Conservation (phyloP, 2,113 vertebrate species). For the Probosciger aterrimus region DNA sequence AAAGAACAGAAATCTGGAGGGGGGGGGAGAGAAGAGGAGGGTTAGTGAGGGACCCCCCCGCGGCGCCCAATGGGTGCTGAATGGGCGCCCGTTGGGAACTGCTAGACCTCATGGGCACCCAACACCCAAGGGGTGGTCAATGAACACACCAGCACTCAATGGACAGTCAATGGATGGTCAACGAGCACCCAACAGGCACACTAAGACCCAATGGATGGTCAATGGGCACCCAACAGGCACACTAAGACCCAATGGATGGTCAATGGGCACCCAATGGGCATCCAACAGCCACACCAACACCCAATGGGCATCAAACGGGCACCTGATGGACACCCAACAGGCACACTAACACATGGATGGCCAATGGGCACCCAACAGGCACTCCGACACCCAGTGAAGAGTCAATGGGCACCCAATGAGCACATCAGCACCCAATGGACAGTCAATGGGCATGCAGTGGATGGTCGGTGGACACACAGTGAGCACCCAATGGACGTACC, state of each 20-base stretch:
- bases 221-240: neutral
- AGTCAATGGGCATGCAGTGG: neutral
- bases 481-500: neutral
- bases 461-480: neutral
- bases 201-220: no score
- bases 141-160: no score
- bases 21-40: neutral
- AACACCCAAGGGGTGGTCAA: neutral
- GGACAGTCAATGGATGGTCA: no score
- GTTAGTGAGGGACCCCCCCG: neutral
- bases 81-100: neutral
- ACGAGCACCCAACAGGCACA: no score
- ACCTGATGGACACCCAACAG: neutral
- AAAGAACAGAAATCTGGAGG: conserved; percentile 15
- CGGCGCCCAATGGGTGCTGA: no score
- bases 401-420: neutral
- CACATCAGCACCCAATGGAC: neutral
- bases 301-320: no score
- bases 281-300: neutral
- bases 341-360: no score
- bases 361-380: neutral
- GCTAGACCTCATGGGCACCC: neutral
- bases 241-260: neutral
- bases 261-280: neutral
- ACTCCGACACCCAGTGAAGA: neutral